A percentile compares a stretch with the other conserved stretches of the same genome.
Conservation (phyloP, 2,888 invertebrate species). For the Andrena haemorrhoa region DNA sequence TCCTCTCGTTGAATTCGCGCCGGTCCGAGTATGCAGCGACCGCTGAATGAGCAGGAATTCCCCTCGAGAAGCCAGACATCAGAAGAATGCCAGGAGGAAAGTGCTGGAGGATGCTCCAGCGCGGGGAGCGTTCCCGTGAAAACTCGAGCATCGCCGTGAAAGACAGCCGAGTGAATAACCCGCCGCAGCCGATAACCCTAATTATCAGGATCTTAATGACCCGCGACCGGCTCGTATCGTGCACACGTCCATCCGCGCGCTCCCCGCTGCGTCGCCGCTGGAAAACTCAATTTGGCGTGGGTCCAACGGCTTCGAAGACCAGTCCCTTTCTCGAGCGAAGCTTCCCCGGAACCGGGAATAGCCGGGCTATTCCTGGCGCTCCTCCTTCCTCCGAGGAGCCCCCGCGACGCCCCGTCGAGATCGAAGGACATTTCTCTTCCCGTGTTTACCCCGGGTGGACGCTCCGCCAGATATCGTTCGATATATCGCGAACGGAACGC, state of each 20-base stretch:
- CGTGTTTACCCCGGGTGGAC: constrained; percentile 29
- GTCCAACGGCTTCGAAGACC: constrained; percentile 52
- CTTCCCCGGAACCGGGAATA: constrained; percentile 51
- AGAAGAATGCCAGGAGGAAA: not conserved
- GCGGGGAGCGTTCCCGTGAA: not conserved
- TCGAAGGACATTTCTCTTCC: constrained; percentile 44
- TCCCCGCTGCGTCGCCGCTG: constrained; percentile 23
- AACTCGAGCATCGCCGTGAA: constrained; percentile 1
- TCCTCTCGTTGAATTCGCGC: too few relatives aligned
- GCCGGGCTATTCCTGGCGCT: constrained; percentile 55
- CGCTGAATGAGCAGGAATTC: too few relatives aligned
- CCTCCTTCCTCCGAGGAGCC: constrained; percentile 10
- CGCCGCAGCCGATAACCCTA: constrained; percentile 67
- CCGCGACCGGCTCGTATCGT: constrained; percentile 47
- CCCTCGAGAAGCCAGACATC: too few relatives aligned
- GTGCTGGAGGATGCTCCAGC: not conserved
- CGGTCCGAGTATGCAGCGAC: too few relatives aligned
- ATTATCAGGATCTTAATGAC: constrained; percentile 71
- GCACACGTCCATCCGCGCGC: constrained; percentile 13
- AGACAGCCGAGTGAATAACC: constrained; percentile 54
- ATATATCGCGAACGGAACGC: constrained; percentile 18
- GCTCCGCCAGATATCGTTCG: constrained; percentile 12
- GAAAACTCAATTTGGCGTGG: constrained; percentile 67
- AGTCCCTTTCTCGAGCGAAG: constrained; percentile 14
- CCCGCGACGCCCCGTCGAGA: constrained; percentile 14